Conservation (phyloP, 2,113 vertebrate species). For the Psammodynastes pulverulentus region DNA sequence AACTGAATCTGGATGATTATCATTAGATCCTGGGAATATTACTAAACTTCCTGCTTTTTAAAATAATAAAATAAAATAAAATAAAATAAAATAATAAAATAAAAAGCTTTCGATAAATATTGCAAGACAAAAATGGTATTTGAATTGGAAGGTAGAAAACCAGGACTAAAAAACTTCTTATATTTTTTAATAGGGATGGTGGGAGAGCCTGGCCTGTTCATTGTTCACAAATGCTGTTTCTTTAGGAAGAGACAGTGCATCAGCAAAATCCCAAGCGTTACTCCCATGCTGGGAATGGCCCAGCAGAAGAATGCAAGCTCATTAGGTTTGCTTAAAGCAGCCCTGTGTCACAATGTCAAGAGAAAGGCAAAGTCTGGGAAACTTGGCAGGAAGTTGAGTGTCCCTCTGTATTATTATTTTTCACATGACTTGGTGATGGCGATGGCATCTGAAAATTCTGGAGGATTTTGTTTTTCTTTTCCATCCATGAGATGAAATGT, state of each 20-base stretch:
- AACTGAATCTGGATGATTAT: neutral
- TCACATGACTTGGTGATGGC: conserved; percentile 42
- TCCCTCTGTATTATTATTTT: conserved; percentile 44
- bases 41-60: neutral
- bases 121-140: neutral
- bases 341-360: conserved; percentile 29
- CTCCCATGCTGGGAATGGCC: conserved; percentile 35
- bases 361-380: conserved; percentile 51
- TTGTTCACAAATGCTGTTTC: conserved; percentile 31
- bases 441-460: conserved; percentile 51
- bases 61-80: too few relatives aligned
- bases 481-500: neutral
- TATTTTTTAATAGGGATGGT: neutral
- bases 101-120: conserved; percentile 30
- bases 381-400: conserved; percentile 50
- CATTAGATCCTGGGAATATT: neutral
- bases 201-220: conserved; percentile 11
- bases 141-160: neutral
- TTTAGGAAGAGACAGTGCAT: conserved; percentile 31
- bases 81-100: too few relatives aligned
- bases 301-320: conserved; percentile 52
- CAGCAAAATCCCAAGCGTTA: conserved; percentile 27
- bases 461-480: neutral
- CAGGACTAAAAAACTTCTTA: neutral
- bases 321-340: conserved; percentile 58